Evolutionary conservation across 2,888 invertebrate genomes (phyloP).

Genomic region (Glaucopsyche alexis): DNA sequence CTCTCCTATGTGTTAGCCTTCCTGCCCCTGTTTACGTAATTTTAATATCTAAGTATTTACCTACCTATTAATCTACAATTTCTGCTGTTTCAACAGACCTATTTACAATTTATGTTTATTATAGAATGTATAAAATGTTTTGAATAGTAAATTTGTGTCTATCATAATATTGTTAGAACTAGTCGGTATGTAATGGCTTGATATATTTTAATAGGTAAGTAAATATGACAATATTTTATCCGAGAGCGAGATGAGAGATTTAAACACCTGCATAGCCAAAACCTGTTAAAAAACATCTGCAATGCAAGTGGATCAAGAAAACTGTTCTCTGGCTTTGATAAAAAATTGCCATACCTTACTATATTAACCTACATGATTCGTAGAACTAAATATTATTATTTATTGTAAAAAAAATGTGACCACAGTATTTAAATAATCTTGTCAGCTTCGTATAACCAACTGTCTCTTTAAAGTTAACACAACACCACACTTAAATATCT

Average conservation of each 20-base stretch:
- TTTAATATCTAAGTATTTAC: too few species aligned
- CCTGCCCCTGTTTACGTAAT: background rate
- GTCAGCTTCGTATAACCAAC: too few species aligned
- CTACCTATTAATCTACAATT: background rate
- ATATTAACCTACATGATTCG: background rate
- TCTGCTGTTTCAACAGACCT: background rate
- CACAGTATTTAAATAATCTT: too few species aligned
- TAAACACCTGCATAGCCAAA: background rate
- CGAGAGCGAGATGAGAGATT: background rate
- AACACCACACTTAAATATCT: too few species aligned
- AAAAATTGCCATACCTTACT: background rate
- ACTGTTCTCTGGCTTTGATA: background rate
- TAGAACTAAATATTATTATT: background rate
- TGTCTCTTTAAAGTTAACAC: too few species aligned
- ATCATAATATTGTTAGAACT: background rate
- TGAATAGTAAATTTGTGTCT: background rate
- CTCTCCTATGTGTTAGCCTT: background rate
- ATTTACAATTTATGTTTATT: background rate
- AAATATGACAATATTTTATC: constrained; percentile 11
- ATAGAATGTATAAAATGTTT: background rate
- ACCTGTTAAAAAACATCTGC: too few species aligned
- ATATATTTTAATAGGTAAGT: background rate
- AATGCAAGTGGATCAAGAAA: too few species aligned
- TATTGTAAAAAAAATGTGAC: background rate
- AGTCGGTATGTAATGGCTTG: background rate